A percentile compares a stretch with the other conserved stretches of the same genome.
Evolutionary conservation across 2,888 invertebrate species (phyloP).

Genomic region (Carcina quercana): DNA sequence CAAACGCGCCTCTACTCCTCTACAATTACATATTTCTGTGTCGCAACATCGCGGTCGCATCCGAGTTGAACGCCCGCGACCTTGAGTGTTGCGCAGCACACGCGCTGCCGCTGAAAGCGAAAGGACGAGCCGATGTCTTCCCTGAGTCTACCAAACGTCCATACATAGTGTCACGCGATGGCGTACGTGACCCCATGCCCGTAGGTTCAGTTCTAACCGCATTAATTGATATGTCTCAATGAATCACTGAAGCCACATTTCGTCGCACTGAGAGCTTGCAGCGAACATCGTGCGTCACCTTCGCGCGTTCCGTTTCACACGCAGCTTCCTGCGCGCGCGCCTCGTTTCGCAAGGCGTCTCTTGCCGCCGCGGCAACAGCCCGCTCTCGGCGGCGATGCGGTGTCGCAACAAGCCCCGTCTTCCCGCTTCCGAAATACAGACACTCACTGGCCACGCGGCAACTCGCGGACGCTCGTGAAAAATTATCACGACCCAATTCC

Average conservation of each 20-base stretch:
- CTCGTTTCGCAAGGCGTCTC: slow-evolving; percentile 44
- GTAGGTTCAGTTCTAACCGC: slow-evolving; percentile 19
- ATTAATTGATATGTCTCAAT: slow-evolving; percentile 5
- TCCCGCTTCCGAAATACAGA: slow-evolving; percentile 51
- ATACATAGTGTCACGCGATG: slow-evolving; percentile 18
- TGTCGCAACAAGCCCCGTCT: slow-evolving; percentile 37
- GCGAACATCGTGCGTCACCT: slow-evolving; percentile 42
- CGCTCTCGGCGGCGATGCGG: slow-evolving; percentile 33
- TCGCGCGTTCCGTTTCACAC: slow-evolving; percentile 40
- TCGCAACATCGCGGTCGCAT: slow-evolving; percentile 69
- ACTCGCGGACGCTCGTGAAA: slow-evolving; percentile 31
- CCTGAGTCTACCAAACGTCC: slow-evolving; percentile 39
- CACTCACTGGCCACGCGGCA: slow-evolving; percentile 7
- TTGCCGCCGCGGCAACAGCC: slow-evolving; percentile 15
- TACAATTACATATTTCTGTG: slow-evolving; percentile 72
- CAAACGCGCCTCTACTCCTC: slow-evolving; percentile 67
- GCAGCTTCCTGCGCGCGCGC: slow-evolving; percentile 44
- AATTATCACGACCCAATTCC: slow-evolving; percentile 53
- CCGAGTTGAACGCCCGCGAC: slow-evolving; percentile 74
- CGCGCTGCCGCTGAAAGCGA: slow-evolving; percentile 65
- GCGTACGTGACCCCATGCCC: slow-evolving; percentile 53
- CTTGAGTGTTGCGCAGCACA: slow-evolving; percentile 63
- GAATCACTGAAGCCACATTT: slow-evolving; percentile 6
- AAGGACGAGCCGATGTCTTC: slow-evolving; percentile 45
- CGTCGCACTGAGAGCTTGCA: slow-evolving; percentile 1